A percentile compares a stretch with the other conserved stretches of the same genome.
phyloP scores from a whole-genome alignment of 2,113 vertebrate genomes.

The Notothenia rossii region DNA sequence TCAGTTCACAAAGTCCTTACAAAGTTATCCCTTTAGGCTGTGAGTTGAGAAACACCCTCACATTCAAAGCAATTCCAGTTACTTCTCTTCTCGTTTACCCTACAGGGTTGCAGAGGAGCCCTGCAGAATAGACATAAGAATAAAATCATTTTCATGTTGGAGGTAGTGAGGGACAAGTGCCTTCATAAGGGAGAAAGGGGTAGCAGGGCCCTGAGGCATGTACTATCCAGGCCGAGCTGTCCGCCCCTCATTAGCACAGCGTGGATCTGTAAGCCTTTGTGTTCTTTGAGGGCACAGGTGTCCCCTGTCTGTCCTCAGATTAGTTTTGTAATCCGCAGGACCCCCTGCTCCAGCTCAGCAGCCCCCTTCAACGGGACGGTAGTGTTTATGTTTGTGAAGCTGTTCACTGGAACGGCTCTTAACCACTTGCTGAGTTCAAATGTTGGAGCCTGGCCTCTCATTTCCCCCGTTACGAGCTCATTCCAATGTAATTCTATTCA shows the following conservation, averaged over 20 bases:
- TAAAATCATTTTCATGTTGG: conserved; percentile 9
- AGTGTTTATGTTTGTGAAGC: conserved; percentile 73
- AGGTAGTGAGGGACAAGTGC: not conserved
- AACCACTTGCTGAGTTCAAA: conserved; percentile 55
- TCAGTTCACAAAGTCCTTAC: conserved; percentile 1
- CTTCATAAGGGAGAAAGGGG: conserved; percentile 49
- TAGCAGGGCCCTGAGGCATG: conserved; percentile 17
- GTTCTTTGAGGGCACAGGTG: conserved; percentile 82
- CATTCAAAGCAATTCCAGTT: conserved; percentile 4
- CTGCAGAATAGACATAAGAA: conserved; percentile 8
- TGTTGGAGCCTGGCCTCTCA: conserved; percentile 35
- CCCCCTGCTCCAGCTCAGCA: conserved; percentile 59
- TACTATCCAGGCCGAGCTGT: conserved; percentile 40
- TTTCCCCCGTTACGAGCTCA: conserved; percentile 31
- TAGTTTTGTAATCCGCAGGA: conserved; percentile 80
- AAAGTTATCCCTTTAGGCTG: conserved; percentile 12
- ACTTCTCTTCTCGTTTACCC: conserved; percentile 7
- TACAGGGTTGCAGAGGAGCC: not conserved
- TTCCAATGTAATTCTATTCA: conserved; percentile 50
- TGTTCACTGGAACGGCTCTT: conserved; percentile 65
- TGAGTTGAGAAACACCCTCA: conserved; percentile 19
- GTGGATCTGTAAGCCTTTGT: conserved; percentile 77
- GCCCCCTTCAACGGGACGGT: conserved; percentile 38
- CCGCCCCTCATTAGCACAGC: conserved; percentile 76
- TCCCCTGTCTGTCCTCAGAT: conserved; percentile 83